Evolutionary conservation across 2,888 invertebrate genomes (phyloP).

Genomic region (Epinotia brunnichana): DNA sequence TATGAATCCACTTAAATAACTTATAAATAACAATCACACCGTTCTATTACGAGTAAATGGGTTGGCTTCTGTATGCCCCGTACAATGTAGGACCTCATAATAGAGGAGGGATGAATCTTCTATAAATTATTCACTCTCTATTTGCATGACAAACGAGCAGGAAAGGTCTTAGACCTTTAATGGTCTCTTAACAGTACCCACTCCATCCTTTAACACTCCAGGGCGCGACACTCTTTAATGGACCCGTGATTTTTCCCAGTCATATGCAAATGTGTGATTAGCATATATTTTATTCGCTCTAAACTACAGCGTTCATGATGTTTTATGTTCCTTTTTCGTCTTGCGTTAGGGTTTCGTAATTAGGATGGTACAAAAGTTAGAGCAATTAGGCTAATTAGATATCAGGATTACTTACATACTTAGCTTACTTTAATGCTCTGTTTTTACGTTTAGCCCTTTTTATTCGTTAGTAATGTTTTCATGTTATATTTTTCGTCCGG

Average conservation of each 20-base stretch:
- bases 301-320: constrained; percentile 60
- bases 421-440: background rate
- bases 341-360: constrained; percentile 46
- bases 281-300: constrained; percentile 72
- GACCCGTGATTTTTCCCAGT: constrained; percentile 75
- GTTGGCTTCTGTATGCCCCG: constrained; percentile 56
- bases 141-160: constrained; percentile 80
- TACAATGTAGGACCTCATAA: constrained; percentile 67
- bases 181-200: constrained; percentile 63
- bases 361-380: constrained; percentile 24
- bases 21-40: constrained; percentile 48
- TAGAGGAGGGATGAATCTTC: constrained; percentile 70
- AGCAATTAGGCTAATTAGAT: constrained; percentile 16
- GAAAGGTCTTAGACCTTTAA: constrained; percentile 75
- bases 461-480: no score
- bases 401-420: constrained; percentile 3
- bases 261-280: constrained; percentile 76
- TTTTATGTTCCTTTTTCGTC: constrained; percentile 62
- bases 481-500: no score
- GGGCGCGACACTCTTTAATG: constrained; percentile 70
- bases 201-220: constrained; percentile 63
- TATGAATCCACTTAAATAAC: constrained; percentile 47
- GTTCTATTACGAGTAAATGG: constrained; percentile 45
- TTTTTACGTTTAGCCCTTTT: background rate
- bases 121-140: constrained; percentile 80